phyloP scores from a whole-genome alignment of 1,140 invertebrate genomes.

The Ooceraea biroi region DNA sequence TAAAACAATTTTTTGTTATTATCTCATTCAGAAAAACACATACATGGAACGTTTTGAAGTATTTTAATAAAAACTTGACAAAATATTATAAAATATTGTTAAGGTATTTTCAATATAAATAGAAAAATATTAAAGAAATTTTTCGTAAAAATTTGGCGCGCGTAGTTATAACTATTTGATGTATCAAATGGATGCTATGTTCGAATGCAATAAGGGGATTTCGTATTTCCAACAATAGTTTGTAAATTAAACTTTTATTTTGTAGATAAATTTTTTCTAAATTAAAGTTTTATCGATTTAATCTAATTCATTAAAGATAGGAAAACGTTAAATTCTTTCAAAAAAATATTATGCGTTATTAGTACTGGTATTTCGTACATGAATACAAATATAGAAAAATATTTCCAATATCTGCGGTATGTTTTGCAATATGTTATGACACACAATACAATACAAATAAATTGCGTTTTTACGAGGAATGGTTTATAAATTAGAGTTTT shows the following conservation, averaged over 20 bases:
- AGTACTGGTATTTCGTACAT: conserved; percentile 16
- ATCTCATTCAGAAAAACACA: background rate
- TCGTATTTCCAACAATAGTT: background rate
- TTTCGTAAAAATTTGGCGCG: background rate
- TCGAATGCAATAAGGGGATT: background rate
- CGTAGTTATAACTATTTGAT: no score
- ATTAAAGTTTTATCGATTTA: conserved; percentile 7
- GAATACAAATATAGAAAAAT: conserved; percentile 35
- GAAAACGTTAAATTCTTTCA: conserved; percentile 40
- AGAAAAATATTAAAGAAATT: conserved; percentile 32
- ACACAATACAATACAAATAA: conserved; percentile 5
- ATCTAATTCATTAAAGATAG: conserved; percentile 36
- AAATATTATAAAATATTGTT: background rate
- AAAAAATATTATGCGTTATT: conserved; percentile 26
- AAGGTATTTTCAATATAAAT: background rate
- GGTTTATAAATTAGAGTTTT: conserved; percentile 26
- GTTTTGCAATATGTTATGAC: conserved; percentile 14
- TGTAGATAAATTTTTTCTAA: conserved; percentile 24
- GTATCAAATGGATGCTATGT: background rate
- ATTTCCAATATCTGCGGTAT: conserved; percentile 8
- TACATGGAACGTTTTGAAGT: background rate
- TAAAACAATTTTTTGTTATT: background rate
- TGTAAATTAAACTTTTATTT: conserved; percentile 27
- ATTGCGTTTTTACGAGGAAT: conserved; percentile 13
- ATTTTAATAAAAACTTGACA: background rate